Conservation (phyloP, 2,888 invertebrate species). For the Callyntrura sp. region DNA sequence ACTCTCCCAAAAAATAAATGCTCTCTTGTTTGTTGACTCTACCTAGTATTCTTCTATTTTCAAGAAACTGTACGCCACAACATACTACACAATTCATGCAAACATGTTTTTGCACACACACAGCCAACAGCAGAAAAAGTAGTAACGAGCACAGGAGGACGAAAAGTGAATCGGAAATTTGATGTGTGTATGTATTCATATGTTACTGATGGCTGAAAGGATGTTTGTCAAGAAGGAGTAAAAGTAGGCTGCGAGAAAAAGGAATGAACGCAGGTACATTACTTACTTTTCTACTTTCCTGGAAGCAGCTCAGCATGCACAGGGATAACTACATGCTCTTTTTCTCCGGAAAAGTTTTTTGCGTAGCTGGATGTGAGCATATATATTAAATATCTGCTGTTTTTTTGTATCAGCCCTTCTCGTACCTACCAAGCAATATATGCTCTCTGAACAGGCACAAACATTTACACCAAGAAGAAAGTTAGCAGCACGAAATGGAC, state of each 20-base stretch:
- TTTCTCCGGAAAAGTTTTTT: not conserved
- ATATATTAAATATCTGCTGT: not conserved
- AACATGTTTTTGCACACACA: not conserved
- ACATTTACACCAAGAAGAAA: not conserved
- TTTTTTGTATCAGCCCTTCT: too few species aligned
- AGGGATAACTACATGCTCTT: not conserved
- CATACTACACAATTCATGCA: not conserved
- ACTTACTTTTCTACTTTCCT: not conserved
- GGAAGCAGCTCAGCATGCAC: not conserved
- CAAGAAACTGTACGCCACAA: not conserved
- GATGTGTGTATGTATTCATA: constrained; percentile 15
- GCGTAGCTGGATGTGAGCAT: not conserved
- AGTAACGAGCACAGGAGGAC: constrained; percentile 16
- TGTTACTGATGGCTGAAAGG: not conserved
- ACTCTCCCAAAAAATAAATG: not conserved
- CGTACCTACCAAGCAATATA: too few species aligned
- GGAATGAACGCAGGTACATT: not conserved
- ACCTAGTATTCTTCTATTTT: not conserved
- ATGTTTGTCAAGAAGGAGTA: too few species aligned
- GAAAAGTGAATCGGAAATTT: constrained; percentile 53
- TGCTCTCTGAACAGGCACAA: not conserved
- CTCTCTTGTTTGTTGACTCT: too few species aligned
- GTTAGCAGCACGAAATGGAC: not conserved
- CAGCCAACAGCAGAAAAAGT: not conserved
- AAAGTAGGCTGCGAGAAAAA: too few species aligned